phyloP scores from a whole-genome alignment of 2,888 invertebrate genomes.

The Charanyca ferruginea region DNA sequence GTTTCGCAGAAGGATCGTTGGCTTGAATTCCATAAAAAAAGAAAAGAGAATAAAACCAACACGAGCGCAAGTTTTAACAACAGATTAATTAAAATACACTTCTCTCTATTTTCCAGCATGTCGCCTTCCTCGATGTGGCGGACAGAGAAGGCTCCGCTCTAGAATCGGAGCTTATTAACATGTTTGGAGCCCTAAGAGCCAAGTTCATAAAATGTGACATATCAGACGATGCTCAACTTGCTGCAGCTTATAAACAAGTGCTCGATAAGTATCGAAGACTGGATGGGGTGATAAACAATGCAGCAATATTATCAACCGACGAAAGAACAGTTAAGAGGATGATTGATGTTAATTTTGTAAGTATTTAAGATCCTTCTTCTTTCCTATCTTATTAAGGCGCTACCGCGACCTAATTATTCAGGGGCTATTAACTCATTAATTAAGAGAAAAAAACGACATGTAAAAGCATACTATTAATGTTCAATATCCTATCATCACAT shows the following conservation, averaged over 20 bases:
- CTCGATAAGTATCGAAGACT: slow-evolving; percentile 83
- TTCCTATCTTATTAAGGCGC: too few species aligned
- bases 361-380: slow-evolving; percentile 56
- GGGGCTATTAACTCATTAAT: too few species aligned
- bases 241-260: slow-evolving; percentile 79
- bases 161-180: slow-evolving; percentile 78
- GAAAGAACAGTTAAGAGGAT: slow-evolving; percentile 74
- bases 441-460: too few species aligned
- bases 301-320: slow-evolving; percentile 77
- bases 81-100: too few species aligned
- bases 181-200: slow-evolving; percentile 84
- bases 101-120: slow-evolving; percentile 77
- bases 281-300: slow-evolving; percentile 84
- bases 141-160: slow-evolving; percentile 79
- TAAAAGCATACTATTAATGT: too few species aligned
- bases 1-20: too few species aligned
- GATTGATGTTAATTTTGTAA: slow-evolving; percentile 85
- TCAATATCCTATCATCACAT: too few species aligned
- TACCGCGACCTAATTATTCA: too few species aligned
- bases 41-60: too few species aligned
- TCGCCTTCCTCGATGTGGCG: slow-evolving; percentile 83
- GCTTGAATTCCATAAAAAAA: too few species aligned
- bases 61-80: too few species aligned
- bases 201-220: slow-evolving; percentile 88
- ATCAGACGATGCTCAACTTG: slow-evolving; percentile 78